A percentile compares a stretch with the other conserved stretches of the same genome.
Evolutionary conservation across 2,797 vertebrate genomes (phyloP).

Genomic region (Acestrorhynchus altus): DNA sequence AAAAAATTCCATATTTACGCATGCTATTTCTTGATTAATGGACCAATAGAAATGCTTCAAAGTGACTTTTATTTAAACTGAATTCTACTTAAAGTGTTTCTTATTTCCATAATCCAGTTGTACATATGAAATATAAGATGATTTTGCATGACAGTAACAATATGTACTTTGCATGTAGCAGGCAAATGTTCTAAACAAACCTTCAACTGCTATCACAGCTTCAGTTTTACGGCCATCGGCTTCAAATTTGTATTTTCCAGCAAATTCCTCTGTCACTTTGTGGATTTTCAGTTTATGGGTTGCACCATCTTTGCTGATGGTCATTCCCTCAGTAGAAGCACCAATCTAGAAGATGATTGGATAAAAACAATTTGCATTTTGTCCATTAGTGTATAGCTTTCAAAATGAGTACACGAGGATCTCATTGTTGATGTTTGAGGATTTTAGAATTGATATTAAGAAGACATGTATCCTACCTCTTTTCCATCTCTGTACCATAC

Average conservation of each 20-base stretch:
- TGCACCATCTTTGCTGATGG: conserved; percentile 80
- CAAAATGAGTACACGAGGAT: no score
- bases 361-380: neutral
- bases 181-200: conserved; percentile 60
- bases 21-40: no score
- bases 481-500: conserved; percentile 88
- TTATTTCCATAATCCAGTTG: no score
- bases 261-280: conserved; percentile 77
- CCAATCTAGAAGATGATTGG: conserved; percentile 41
- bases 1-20: no score
- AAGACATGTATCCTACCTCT: conserved; percentile 75
- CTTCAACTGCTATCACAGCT: conserved; percentile 84
- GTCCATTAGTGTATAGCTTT: neutral
- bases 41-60: no score
- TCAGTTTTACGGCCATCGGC: conserved; percentile 87
- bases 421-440: neutral
- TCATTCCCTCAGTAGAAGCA: conserved; percentile 72
- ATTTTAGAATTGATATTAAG: neutral
- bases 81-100: no score
- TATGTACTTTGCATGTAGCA: neutral
- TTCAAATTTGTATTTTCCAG: conserved; percentile 89
- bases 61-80: no score
- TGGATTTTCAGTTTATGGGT: conserved; percentile 82
- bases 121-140: no score
- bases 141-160: neutral